Evolutionary conservation across 2,888 invertebrate species (phyloP).

Genomic region (Sarcophaga carnaria): DNA sequence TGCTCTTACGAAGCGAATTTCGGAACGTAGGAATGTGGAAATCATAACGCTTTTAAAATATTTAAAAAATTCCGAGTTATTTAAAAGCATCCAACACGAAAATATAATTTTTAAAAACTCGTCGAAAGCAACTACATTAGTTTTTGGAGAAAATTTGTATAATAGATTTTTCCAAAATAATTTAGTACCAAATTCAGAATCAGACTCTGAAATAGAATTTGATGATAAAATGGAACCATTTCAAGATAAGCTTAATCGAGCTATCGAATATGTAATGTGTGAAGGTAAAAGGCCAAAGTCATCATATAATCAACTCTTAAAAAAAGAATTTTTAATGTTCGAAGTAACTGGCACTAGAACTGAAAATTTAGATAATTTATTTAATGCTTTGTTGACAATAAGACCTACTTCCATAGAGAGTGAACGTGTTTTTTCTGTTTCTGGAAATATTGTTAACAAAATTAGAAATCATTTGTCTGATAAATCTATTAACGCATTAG

Average conservation of each 20-base stretch:
- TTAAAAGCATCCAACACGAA: background rate
- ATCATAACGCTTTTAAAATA: background rate
- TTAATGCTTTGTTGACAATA: slow-evolving; percentile 36
- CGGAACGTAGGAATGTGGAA: background rate
- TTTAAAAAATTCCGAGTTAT: background rate
- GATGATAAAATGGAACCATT: background rate
- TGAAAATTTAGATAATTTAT: slow-evolving; percentile 24
- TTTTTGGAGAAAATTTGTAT: background rate
- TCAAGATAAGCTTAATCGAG: background rate
- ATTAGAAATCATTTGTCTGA: slow-evolving; percentile 13
- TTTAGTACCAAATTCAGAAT: background rate
- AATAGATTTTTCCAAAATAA: background rate
- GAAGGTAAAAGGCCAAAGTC: background rate
- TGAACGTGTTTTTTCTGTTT: slow-evolving; percentile 21
- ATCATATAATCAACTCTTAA: slow-evolving; percentile 8
- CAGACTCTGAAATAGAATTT: background rate
- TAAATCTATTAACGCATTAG: slow-evolving; percentile 20
- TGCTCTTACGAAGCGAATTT: background rate
- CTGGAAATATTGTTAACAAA: slow-evolving; percentile 18
- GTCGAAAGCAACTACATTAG: background rate
- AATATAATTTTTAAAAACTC: background rate
- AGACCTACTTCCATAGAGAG: slow-evolving; percentile 20
- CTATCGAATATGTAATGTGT: background rate
- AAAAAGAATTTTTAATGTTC: slow-evolving; percentile 13
- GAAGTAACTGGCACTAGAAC: slow-evolving; percentile 24